Evolutionary conservation across 2,113 vertebrate species (phyloP), one percentile per base, ranked within the genome.

Genomic region (Proteles cristata): DNA sequence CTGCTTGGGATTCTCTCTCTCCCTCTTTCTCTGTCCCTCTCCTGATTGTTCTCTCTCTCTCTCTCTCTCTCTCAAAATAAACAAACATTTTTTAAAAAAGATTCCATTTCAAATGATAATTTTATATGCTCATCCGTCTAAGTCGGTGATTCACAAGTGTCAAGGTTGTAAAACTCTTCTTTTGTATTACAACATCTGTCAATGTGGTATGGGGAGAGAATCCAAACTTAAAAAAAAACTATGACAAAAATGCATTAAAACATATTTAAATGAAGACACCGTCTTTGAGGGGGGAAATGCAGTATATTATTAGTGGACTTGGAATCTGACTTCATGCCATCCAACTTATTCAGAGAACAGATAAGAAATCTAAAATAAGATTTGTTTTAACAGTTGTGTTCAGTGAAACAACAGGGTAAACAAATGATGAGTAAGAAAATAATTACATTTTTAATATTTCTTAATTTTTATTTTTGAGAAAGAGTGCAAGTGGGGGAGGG

Each of bases 161-260:
- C 94, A 96, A 92, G 85, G 61, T 23, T 87, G 79, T 84, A 71
- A 87, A 95, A 84, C 48, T 84, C 55, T 87, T 93, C 63, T 94
- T 48, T 82, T 88, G 33, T 71, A 88, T 58, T 17, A 55, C 12
- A 79, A 35, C 8, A 76, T 73, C n/a, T 71, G 48, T 83, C 45
- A 74, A 16, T 53, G 65, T 66, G 26, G 28, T n/a, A 2, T 48
- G 35, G 53, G 4, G 58, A 48, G 11, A 69, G 55, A 73, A 58
- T 55, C 28, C 79, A 83, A 82, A 94, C 26, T 39, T 84, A 58
- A 45, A 89, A 89, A 94, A 50, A 94, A 96, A 76, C 45, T 65
- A 19, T n/a, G 48, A 39, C 28, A 74, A 79, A 43, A 43, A 80
- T 68, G 15, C 9, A 90, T 35, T 11, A 35, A 96, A 93, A 79